These are phyloP conservation scores for Oligia fasciuncula DNA, from an alignment of 2,888 invertebrate genomes.

Conservation along the genomic window DNA sequence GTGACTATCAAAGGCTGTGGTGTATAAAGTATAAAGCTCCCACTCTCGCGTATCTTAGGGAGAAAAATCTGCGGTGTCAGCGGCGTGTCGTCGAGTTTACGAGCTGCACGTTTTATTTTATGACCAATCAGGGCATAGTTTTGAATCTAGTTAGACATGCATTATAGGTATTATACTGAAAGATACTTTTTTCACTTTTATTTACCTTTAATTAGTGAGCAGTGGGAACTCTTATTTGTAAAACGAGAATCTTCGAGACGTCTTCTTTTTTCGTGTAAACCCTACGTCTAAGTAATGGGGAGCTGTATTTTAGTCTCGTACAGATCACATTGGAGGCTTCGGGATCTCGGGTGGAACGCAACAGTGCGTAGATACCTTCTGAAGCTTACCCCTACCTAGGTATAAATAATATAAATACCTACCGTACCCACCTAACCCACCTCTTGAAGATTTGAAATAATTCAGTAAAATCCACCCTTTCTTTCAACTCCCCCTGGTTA, in stretches of 20 bases:
- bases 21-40: conserved; percentile 15
- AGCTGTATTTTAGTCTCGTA: neutral
- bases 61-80: conserved; percentile 18
- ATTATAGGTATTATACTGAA: neutral
- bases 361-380: neutral
- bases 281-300: neutral
- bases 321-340: neutral
- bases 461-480: conserved; percentile 50
- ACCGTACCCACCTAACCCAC: neutral
- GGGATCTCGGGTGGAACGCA: neutral
- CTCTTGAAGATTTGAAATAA: conserved; percentile 45
- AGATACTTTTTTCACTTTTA: neutral
- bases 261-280: neutral
- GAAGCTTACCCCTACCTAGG: neutral
- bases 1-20: conserved; percentile 41
- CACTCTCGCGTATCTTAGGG: conserved; percentile 6
- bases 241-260: neutral
- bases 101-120: conserved; percentile 2
- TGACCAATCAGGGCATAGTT: neutral
- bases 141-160: neutral
- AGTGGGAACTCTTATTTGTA: neutral
- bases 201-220: neutral
- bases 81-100: neutral
- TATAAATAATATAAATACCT: conserved; percentile 15
- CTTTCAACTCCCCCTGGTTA: conserved; percentile 38